Conservation (phyloP, 2,113 vertebrate genomes). For the Parus major region DNA sequence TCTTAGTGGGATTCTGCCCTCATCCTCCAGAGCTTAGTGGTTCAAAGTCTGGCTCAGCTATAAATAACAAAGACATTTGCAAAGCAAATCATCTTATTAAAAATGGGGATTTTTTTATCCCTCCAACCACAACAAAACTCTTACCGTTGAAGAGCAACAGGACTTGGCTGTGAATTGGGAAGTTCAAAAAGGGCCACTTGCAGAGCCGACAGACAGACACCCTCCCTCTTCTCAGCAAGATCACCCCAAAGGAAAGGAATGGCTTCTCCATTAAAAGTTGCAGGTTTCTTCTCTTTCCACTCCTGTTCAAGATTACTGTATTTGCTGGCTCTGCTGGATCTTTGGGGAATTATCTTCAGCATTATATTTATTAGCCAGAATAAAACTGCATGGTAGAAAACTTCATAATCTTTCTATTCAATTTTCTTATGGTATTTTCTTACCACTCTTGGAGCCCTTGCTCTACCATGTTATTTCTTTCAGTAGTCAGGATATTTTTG, state of each 20-base stretch:
- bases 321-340: conserved; percentile 29
- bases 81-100: conserved; percentile 66
- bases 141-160: conserved; percentile 44
- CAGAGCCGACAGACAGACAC: conserved; percentile 54
- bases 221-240: conserved; percentile 60
- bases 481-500: background rate
- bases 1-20: conserved; percentile 61
- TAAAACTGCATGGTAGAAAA: conserved; percentile 23
- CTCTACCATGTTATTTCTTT: conserved; percentile 1
- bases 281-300: conserved; percentile 57
- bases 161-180: conserved; percentile 47
- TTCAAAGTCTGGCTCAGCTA: conserved; percentile 44
- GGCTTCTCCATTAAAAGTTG: conserved; percentile 68
- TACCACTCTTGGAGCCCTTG: background rate
- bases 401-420: conserved; percentile 18
- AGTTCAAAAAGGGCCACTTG: conserved; percentile 63
- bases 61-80: conserved; percentile 67
- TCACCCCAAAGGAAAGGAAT: conserved; percentile 61
- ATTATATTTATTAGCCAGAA: conserved; percentile 49
- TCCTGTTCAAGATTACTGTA: conserved; percentile 34
- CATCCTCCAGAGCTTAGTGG: conserved; percentile 42
- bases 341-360: conserved; percentile 40
- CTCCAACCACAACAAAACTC: conserved; percentile 59
- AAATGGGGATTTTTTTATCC: conserved; percentile 42
- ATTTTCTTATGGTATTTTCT: background rate